A percentile compares a stretch with the other conserved stretches of the same genome.
Conservation (phyloP, 1,140 invertebrate genomes). For the Caerostris darwini region DNA sequence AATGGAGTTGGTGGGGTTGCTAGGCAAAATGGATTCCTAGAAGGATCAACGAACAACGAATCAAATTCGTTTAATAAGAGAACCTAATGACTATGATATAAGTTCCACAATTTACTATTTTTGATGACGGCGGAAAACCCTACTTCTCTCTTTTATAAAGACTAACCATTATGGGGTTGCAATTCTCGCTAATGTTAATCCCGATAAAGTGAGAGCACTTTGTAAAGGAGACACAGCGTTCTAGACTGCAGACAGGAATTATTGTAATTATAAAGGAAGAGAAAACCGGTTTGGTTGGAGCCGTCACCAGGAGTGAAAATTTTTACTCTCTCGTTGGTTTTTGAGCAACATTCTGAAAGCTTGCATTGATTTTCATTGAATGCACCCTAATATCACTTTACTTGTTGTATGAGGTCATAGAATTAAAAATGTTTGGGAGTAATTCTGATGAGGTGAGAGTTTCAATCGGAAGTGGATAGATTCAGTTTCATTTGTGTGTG, state of each 20-base stretch:
- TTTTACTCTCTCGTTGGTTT: too few species aligned
- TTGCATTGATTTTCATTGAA: too few species aligned
- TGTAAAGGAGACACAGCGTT: neutral
- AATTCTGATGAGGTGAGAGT: too few species aligned
- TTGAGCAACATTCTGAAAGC: too few species aligned
- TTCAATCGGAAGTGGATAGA: too few species aligned
- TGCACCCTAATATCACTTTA: too few species aligned
- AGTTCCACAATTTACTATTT: neutral
- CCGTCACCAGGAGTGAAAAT: too few species aligned
- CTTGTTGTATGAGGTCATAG: too few species aligned
- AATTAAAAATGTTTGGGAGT: too few species aligned
- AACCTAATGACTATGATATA: neutral
- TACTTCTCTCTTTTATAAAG: neutral
- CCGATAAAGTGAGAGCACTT: conserved; percentile 36
- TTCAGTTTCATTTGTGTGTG: too few species aligned
- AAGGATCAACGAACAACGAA: neutral
- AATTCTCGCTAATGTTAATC: conserved; percentile 51
- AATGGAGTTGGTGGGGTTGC: neutral
- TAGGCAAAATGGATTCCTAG: neutral
- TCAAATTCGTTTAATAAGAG: conserved; percentile 42
- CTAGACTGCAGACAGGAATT: neutral
- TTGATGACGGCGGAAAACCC: neutral
- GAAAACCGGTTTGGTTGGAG: too few species aligned
- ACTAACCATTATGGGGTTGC: conserved; percentile 20
- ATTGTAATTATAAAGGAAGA: neutral